phyloP scores from a whole-genome alignment of 2,888 invertebrate species.

The Leptinotarsa haldemani region DNA sequence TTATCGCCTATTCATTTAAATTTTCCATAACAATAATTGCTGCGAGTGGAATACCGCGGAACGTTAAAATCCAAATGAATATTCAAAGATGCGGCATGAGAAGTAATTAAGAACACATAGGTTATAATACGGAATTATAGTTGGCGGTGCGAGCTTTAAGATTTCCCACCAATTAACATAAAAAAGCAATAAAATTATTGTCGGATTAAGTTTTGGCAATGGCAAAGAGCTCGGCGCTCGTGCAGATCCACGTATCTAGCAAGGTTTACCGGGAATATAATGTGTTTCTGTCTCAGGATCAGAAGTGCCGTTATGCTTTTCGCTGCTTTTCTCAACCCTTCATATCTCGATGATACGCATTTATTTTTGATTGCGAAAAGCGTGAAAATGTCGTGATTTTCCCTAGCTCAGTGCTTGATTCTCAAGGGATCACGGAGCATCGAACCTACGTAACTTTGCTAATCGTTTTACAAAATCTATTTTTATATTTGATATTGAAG shows the following conservation, averaged over 20 bases:
- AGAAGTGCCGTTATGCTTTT: constrained; percentile 20
- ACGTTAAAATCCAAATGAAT: constrained; percentile 47
- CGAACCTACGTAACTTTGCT: no score
- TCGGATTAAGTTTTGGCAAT: constrained; percentile 50
- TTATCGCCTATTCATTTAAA: constrained; percentile 49
- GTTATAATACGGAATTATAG: constrained; percentile 59
- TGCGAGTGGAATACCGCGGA: constrained; percentile 8
- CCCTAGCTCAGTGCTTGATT: neutral
- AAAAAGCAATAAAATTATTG: constrained; percentile 59
- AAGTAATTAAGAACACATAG: constrained; percentile 62
- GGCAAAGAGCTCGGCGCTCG: constrained; percentile 30
- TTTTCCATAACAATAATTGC: constrained; percentile 46
- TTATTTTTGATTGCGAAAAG: constrained; percentile 3
- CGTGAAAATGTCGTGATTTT: constrained; percentile 8
- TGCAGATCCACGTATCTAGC: constrained; percentile 37
- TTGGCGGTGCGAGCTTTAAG: constrained; percentile 47
- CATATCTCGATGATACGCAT: constrained; percentile 11
- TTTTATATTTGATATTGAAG: no score
- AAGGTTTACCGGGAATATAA: constrained; percentile 39
- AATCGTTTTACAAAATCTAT: no score
- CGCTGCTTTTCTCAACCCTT: constrained; percentile 14
- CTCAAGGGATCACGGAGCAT: neutral
- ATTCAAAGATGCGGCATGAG: constrained; percentile 46
- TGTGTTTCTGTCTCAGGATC: constrained; percentile 29
- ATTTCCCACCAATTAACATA: constrained; percentile 53